Conservation (phyloP, 1,140 invertebrate species). For the Tetramorium simillimum region DNA sequence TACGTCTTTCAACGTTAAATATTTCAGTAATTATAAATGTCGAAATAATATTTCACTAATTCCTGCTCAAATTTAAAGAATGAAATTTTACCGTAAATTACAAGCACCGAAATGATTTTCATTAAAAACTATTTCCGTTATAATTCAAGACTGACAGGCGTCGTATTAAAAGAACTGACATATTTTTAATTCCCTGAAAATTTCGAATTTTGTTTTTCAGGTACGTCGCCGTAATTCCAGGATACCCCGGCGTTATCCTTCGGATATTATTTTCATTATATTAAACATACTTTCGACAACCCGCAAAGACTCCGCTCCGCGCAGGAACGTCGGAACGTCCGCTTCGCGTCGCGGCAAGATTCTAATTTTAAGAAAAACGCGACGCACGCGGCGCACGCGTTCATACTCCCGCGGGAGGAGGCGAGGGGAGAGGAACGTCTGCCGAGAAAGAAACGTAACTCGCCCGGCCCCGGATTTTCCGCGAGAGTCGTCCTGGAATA, state of each 20-base stretch:
- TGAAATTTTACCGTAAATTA: background rate
- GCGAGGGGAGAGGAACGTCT: background rate
- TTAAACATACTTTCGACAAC: slow-evolving; percentile 25
- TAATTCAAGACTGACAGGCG: background rate
- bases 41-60: slow-evolving; percentile 5
- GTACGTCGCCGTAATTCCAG: background rate
- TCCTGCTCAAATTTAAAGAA: background rate
- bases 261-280: slow-evolving; percentile 17
- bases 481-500: slow-evolving; percentile 51
- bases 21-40: background rate
- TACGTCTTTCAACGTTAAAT: background rate
- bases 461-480: slow-evolving; percentile 34
- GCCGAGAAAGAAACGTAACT: slow-evolving; percentile 1
- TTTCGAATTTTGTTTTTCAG: background rate
- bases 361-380: slow-evolving; percentile 59
- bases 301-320: background rate
- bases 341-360: slow-evolving; percentile 12
- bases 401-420: slow-evolving; percentile 6
- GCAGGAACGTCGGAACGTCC: slow-evolving; percentile 1
- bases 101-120: background rate
- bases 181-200: background rate
- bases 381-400: slow-evolving; percentile 6
- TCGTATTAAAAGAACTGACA: background rate
- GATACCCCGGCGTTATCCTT: background rate
- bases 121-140: background rate